Percentiles rank a stretch among this genome's conserved stretches.
Conservation (phyloP, 2,797 vertebrate genomes). For the Gymnothorax javanicus region DNA sequence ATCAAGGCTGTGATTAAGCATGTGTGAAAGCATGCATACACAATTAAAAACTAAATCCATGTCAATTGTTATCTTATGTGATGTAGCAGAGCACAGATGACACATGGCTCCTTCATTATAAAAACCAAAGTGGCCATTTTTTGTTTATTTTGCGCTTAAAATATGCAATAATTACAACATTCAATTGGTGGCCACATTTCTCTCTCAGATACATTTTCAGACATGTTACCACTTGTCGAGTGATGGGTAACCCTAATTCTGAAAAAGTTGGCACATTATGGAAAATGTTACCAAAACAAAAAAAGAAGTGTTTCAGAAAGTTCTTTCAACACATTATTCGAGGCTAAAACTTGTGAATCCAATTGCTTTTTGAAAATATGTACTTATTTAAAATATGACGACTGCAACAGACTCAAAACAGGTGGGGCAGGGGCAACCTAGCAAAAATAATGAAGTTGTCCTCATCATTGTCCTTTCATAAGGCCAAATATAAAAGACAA, state of each 20-base stretch:
- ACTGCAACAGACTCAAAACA: too few relatives aligned
- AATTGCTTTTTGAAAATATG: too few relatives aligned
- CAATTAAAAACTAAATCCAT: background rate
- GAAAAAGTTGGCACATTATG: too few relatives aligned
- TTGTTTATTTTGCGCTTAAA: background rate
- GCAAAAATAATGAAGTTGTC: background rate
- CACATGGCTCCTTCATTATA: background rate
- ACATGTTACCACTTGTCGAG: too few relatives aligned
- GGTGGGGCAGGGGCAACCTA: too few relatives aligned
- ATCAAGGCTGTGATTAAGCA: background rate
- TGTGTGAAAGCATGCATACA: background rate
- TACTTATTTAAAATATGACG: too few relatives aligned
- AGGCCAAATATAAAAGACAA: background rate
- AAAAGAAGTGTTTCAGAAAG: too few relatives aligned
- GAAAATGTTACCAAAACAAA: too few relatives aligned
- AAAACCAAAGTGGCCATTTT: background rate
- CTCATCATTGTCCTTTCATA: background rate
- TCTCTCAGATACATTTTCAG: background rate
- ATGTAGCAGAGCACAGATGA: background rate
- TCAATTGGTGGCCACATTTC: background rate
- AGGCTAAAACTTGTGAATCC: too few relatives aligned
- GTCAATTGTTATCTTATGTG: background rate
- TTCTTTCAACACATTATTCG: too few relatives aligned
- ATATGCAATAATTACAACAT: background rate
- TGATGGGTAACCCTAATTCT: too few relatives aligned